Percentiles rank a stretch among this genome's conserved stretches.
phyloP scores from a whole-genome alignment of 2,113 vertebrate genomes.

The Syngnathus floridae region DNA sequence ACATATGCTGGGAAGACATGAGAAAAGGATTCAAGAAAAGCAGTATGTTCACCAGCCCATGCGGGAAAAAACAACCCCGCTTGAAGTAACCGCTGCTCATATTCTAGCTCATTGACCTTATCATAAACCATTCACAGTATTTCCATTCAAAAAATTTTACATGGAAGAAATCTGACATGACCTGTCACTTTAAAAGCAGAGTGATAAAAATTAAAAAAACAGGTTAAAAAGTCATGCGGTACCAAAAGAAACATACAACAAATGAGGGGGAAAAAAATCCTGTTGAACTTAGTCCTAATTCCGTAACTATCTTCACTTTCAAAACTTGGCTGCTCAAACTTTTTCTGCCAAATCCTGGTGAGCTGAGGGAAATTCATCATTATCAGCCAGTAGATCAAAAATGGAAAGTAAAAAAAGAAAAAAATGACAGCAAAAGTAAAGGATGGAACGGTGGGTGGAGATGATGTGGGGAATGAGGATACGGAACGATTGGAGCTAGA shows the following conservation, averaged over 20 bases:
- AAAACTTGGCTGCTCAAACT: conserved; percentile 65
- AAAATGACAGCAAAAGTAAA: conserved; percentile 62
- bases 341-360: conserved; percentile 52
- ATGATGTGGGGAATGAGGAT: conserved; percentile 57
- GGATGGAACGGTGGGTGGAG: conserved; percentile 54
- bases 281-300: conserved; percentile 50
- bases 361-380: conserved; percentile 64
- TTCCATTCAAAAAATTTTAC: background rate
- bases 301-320: conserved; percentile 47
- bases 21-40: background rate
- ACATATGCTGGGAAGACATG: background rate
- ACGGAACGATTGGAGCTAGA: conserved; percentile 49
- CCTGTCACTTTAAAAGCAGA: background rate
- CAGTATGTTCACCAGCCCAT: background rate
- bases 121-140: too few species aligned
- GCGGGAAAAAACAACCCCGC: background rate
- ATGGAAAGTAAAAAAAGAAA: conserved; percentile 36
- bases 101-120: too few species aligned
- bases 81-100: too few species aligned
- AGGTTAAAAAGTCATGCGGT: conserved; percentile 17
- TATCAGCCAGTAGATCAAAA: conserved; percentile 67
- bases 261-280: conserved; percentile 36
- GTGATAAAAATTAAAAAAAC: background rate
- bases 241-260: conserved; percentile 1
- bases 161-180: background rate